Conservation (phyloP, 2,113 vertebrate genomes). For the Grantiella picta region DNA sequence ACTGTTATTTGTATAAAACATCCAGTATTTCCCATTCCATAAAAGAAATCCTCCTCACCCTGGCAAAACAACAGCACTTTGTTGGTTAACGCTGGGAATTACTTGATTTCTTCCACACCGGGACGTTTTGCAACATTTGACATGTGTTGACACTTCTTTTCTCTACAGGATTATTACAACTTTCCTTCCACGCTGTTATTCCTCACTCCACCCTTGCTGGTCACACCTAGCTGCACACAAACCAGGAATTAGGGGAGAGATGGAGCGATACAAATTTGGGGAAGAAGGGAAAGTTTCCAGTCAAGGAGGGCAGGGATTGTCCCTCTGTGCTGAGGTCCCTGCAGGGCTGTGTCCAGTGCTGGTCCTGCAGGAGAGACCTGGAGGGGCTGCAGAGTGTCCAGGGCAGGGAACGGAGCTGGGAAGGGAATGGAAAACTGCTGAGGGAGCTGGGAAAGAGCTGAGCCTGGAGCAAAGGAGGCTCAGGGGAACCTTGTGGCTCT, state of each 20-base stretch:
- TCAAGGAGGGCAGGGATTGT: neutral
- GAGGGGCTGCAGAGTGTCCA: neutral
- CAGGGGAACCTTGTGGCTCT: too few species aligned
- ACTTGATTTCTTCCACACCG: conserved; percentile 8
- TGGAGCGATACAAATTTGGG: neutral
- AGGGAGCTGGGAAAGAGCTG: too few species aligned
- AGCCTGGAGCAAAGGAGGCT: too few species aligned
- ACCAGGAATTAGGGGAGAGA: neutral
- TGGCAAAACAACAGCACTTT: conserved; percentile 7
- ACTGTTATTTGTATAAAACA: neutral
- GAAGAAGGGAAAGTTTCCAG: accelerated
- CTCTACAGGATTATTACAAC: neutral
- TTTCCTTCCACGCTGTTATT: conserved; percentile 1
- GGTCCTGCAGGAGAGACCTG: neutral
- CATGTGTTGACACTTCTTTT: conserved; percentile 40
- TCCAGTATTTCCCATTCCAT: neutral
- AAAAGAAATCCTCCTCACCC: neutral
- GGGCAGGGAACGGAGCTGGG: neutral
- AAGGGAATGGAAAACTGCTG: neutral
- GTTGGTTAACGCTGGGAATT: neutral
- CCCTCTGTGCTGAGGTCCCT: neutral
- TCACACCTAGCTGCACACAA: neutral
- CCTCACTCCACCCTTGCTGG: conserved; percentile 18
- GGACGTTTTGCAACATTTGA: conserved; percentile 40
- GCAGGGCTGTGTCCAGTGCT: neutral